Evolutionary conservation across 1,140 invertebrate genomes (phyloP).

Genomic region (Heterodera carotae): DNA sequence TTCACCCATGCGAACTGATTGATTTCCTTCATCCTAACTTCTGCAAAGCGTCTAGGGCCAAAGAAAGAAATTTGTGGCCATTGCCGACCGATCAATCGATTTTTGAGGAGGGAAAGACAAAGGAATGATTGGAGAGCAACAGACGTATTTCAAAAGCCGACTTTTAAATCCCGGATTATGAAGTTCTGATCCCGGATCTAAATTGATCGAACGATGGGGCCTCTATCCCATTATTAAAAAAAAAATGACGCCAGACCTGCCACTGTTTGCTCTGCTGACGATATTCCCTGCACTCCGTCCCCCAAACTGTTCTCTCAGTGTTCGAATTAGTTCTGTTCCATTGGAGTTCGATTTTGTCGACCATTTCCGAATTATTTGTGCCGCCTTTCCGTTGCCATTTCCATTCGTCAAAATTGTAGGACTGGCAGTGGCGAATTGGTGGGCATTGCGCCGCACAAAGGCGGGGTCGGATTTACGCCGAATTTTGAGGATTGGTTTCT

Average conservation of each 20-base stretch:
- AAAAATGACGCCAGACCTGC: not conserved
- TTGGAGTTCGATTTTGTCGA: slow-evolving; percentile 31
- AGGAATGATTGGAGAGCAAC: not conserved
- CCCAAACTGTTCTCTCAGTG: slow-evolving; percentile 15
- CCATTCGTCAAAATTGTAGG: not conserved
- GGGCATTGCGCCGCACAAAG: slow-evolving; percentile 25
- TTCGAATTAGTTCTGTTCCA: slow-evolving; percentile 14
- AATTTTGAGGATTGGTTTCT: slow-evolving; percentile 15
- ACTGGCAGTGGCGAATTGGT: slow-evolving; percentile 1
- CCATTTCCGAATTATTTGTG: slow-evolving; percentile 24
- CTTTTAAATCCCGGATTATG: too few species aligned
- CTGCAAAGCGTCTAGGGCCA: not conserved
- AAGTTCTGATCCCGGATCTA: too few species aligned
- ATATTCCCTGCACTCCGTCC: slow-evolving; percentile 18
- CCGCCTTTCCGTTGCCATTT: not conserved
- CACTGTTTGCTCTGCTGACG: slow-evolving; percentile 4
- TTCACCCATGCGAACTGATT: slow-evolving; percentile 4
- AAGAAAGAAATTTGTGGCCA: not conserved
- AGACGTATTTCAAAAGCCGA: not conserved
- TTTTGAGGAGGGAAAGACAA: not conserved
- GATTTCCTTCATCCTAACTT: too few species aligned
- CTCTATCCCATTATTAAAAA: too few species aligned
- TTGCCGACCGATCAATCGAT: slow-evolving; percentile 4
- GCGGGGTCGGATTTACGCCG: slow-evolving; percentile 31
- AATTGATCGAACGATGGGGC: too few species aligned